These are phyloP conservation scores for Chiroxiphia lanceolata DNA, from an alignment of 2,797 vertebrate species.

Conservation along the genomic window DNA sequence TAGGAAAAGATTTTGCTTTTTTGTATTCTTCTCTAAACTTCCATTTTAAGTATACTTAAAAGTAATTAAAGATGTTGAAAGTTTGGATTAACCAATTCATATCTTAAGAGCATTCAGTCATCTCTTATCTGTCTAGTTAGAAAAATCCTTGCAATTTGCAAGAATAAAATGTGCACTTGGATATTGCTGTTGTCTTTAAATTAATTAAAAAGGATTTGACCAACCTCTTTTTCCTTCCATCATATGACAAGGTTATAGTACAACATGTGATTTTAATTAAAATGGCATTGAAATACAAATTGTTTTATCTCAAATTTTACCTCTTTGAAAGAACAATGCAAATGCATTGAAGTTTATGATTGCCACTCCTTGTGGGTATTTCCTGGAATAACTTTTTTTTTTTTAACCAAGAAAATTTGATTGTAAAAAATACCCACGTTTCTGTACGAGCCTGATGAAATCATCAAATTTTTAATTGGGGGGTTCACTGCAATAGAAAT, in stretches of 20 bases:
- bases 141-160: not conserved
- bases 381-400: not conserved
- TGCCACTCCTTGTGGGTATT: not conserved
- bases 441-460: not conserved
- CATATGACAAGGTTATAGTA: not conserved
- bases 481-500: not conserved
- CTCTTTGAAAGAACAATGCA: not conserved
- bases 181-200: not conserved
- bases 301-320: not conserved
- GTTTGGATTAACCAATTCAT: not conserved
- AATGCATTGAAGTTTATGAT: not conserved
- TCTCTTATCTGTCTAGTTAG: not conserved
- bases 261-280: not conserved
- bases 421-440: not conserved
- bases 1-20: not conserved
- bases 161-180: not conserved
- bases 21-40: not conserved
- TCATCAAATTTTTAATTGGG: not conserved
- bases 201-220: not conserved
- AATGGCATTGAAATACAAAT: not conserved
- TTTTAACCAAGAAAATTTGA: not conserved
- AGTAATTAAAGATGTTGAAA: not conserved
- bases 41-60: not conserved
- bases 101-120: not conserved
- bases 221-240: not conserved